Evolutionary conservation across 2,113 vertebrate species (phyloP), one percentile per base, ranked within the genome.

Genomic region (Phalacrocorax carbo): DNA sequence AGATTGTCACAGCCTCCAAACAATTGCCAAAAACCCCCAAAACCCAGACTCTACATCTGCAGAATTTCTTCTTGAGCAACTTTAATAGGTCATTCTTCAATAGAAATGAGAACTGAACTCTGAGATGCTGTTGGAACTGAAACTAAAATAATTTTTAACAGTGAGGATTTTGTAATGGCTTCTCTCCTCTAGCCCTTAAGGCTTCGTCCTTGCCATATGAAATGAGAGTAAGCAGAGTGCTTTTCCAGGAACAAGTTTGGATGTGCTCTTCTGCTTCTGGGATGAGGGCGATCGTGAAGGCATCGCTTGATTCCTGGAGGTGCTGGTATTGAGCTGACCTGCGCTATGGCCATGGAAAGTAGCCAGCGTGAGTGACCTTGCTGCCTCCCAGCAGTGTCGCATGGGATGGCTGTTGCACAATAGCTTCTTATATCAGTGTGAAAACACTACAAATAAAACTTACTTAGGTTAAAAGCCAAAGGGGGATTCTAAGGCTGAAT

Each of bases 391-490:
- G 6, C 29, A 51, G n/a, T 5, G 32, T 30, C 15, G 4, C 2
- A 0, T 36, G 60, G 36, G 34, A 11, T 40, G 36, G 48, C 55
- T n/a, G 54, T 76, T 80, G 34, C 0, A 0, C 52, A 52, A 2
- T 15, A 30, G 21, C 65, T 80, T 36, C 49, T 52, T 62, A 1
- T 9, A 5, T 11, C 34, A 14, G 3, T 40, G 52, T 65, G 58
- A 82, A 94, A 68, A 11, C 27, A 32, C 54, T 79, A 7, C 48
- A 84, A 25, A n/a, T 61, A 42, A 82, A 88, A 44, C 23, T 58
- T 82, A 25, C 0, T 66, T 66, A 6, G 21, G 19, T 48, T 92
- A 29, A 93, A 36, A 89, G 46, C 25, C 9, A 29, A 69, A 85
- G 44, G 13, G 30, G 29, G 23, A 32, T 57, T 86, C 34, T 48